A percentile compares a stretch with the other conserved stretches of the same genome.
Evolutionary conservation across 2,113 vertebrate genomes (phyloP).

Genomic region (Varanus komodoensis): DNA sequence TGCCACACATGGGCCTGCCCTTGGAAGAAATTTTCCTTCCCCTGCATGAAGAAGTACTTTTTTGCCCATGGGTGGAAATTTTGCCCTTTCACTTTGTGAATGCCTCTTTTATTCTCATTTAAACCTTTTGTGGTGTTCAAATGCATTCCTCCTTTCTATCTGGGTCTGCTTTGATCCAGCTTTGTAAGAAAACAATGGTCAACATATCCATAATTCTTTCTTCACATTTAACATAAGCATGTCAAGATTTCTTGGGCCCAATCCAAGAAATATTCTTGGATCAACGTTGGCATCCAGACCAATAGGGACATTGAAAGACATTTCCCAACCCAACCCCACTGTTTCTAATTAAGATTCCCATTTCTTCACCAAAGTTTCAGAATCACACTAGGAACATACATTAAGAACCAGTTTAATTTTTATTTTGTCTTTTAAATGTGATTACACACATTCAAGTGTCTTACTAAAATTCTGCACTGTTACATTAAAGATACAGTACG

Average conservation of each 20-base stretch:
- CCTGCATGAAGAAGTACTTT: neutral
- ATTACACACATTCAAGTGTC: slow-evolving; percentile 95
- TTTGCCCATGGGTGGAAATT: neutral
- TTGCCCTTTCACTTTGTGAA: slow-evolving; percentile 13
- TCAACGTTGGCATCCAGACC: slow-evolving; percentile 54
- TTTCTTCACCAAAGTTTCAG: slow-evolving; percentile 60
- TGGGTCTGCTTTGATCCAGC: slow-evolving; percentile 58
- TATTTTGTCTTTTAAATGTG: slow-evolving; percentile 78
- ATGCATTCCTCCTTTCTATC: slow-evolving; percentile 57
- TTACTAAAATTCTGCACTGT: slow-evolving; percentile 87
- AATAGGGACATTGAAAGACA: neutral
- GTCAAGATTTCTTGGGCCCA: slow-evolving; percentile 66
- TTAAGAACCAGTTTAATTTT: slow-evolving; percentile 83
- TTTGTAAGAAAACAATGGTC: slow-evolving; percentile 65
- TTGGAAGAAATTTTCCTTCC: neutral
- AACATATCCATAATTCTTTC: slow-evolving; percentile 70
- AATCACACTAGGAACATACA: slow-evolving; percentile 69
- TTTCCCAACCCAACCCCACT: too few species aligned
- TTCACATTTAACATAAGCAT: slow-evolving; percentile 53
- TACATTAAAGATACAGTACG: slow-evolving; percentile 90
- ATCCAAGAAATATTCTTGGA: slow-evolving; percentile 56
- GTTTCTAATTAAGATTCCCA: neutral
- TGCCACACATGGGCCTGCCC: too few species aligned
- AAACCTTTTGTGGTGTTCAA: slow-evolving; percentile 62
- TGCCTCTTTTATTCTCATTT: slow-evolving; percentile 56